A percentile compares a stretch with the other conserved stretches of the same genome.
Evolutionary conservation across 1,140 invertebrate species (phyloP).

Genomic region (Atopsyche davidsoni): DNA sequence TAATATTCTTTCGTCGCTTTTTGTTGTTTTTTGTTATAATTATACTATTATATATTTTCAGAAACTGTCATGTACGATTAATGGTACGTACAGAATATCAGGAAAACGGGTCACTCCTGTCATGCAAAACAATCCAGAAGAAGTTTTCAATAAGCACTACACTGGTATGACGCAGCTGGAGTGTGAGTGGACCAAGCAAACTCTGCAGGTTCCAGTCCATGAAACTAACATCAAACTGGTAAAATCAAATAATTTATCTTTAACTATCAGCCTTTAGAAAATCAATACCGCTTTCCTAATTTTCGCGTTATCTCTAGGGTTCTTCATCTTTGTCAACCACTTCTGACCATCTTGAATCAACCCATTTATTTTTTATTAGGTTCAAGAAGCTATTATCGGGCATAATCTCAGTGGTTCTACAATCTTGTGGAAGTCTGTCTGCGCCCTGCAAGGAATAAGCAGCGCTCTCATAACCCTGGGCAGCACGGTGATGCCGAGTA

Average conservation of each 20-base stretch:
- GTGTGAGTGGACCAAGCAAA: conserved; percentile 36
- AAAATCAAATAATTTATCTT: no score
- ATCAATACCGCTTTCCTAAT: no score
- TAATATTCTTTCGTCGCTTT: no score
- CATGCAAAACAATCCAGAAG: conserved; percentile 7
- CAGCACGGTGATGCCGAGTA: conserved; percentile 31
- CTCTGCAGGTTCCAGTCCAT: conserved; percentile 39
- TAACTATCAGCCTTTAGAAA: no score
- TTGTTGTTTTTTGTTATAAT: no score
- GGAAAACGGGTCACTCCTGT: conserved; percentile 17
- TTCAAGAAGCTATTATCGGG: conserved; percentile 44
- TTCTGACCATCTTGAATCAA: no score
- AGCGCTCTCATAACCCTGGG: conserved; percentile 43
- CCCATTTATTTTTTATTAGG: conserved; percentile 33
- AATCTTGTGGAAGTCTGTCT: conserved; percentile 44
- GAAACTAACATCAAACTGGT: conserved; percentile 44
- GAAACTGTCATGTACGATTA: conserved; percentile 12
- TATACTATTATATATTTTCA: conserved; percentile 10
- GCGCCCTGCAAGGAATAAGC: conserved; percentile 42
- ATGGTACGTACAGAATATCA: conserved; percentile 22
- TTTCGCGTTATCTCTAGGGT: no score
- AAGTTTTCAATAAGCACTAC: conserved; percentile 21
- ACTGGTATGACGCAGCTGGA: conserved; percentile 29
- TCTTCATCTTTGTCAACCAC: no score
- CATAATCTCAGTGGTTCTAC: conserved; percentile 42